Evolutionary conservation across 2,888 invertebrate genomes (phyloP), one percentile per base, ranked within the genome.

Genomic region (Lasioglossum calceatum): DNA sequence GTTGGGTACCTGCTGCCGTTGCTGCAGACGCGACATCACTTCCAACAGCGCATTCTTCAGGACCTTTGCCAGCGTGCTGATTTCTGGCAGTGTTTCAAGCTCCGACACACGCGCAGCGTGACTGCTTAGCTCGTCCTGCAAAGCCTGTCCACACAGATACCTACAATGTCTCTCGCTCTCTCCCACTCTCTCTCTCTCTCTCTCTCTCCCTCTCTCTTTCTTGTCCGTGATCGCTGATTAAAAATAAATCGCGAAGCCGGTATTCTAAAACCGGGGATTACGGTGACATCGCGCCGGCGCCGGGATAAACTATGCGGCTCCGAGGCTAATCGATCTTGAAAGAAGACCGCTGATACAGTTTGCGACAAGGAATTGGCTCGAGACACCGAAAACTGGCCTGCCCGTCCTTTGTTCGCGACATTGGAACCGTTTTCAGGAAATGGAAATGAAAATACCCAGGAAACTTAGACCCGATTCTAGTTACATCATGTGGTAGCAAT

Each of bases 1-100:
- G 92, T 91, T 89, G 92, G 93, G 91, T 95, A 95, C 95, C 95
- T 95, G 94, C 94, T 95, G 94, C 94, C 93, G 93, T 90, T 92
- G 91, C 88, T 91, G 91, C 81, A 95, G 90, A 77, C 92, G 92
- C 80, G 88, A 90, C 74, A 92, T 87, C 86, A 94, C 90, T 67
- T 94, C 94, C 89, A 93, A 76, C 77, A 95, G 86, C 64, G 93
- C 94, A 80, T 92, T 92, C 88, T 93, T 94, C 85, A 95, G 83
- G 76, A 89, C 92, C 73, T 84, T 93, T 72, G 95, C 95, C 87
- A 94, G 87, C 64, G 77, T 89, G 84, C 92, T 91, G 47, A 95
- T 92, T 91, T 95, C 95, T 72, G 94, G 92, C 87, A 95, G 86
- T 54, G 92, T 84, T 84, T 94, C 95, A 84, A 95, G 91, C 84